Evolutionary conservation across 2,888 invertebrate genomes (phyloP), one percentile per base, ranked within the genome.

Genomic region (Magallana nippona): DNA sequence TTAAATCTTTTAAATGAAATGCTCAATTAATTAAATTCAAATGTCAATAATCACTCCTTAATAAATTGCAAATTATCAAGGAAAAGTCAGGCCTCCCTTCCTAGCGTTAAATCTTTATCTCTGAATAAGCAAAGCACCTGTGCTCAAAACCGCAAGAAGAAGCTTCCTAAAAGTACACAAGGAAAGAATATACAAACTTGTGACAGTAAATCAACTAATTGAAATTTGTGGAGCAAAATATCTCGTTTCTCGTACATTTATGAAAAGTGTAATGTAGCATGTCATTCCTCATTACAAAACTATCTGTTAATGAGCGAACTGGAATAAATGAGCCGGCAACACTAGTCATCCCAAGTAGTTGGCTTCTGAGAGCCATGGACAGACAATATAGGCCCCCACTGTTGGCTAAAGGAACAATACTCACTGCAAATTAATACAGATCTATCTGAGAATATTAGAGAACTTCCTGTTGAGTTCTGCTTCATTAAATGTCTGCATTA

Each of bases 201-300:
- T 71, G 27, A 71, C 15, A 22, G 71, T 71, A 71, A 71, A 71
- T 71, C 71, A 71, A 71, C 22, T 71, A 71, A 71, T 71, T 71
- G 71, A 71, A 71, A 71, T 71, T 71, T 71, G 71, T 71, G 27
- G 71, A 71, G 71, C 71, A 71, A 71, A 71, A 71, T 44, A 71
- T 13, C 13, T 71, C 15, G 13, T 63, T 22, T 32, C 71, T 32
- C 71, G 22, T 71, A 15, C 71, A 71, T 71, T 71, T 71, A 71
- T 71, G 71, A 71, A 71, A 71, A 71, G 71, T 71, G n/a, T 71
- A 71, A 71, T 71, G 71, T 71, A 32, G 71, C 71, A 71, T 71
- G 71, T 71, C 71, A 71, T 71, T 71, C 71, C 71, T 71, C 27
- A 71, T 71, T 71, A 71, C 13, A 71, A 15, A 71, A 27, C 32